Evolutionary conservation across 64 coral and sea anemone species (phyloP).

Genomic region (Stichodactyla helianthus): DNA sequence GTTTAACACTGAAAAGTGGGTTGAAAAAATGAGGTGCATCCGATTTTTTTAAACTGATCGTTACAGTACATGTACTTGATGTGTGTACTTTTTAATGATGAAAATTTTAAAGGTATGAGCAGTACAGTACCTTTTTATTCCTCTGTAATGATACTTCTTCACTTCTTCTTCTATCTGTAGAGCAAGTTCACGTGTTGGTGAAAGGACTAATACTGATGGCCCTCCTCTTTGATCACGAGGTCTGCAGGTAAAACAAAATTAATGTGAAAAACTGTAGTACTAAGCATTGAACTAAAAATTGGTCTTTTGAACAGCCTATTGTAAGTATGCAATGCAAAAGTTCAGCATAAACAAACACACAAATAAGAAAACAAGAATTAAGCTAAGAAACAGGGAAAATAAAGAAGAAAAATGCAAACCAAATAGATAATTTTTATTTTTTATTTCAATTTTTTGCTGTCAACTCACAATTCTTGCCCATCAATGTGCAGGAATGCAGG

Average conservation of each 20-base stretch:
- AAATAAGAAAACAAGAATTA: background rate
- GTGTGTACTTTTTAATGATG: no score
- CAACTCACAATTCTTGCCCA: slow-evolving; percentile 83
- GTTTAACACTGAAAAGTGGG: background rate
- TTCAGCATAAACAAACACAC: background rate
- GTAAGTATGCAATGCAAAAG: background rate
- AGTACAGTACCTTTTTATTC: slow-evolving; percentile 77
- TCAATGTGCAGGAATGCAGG: slow-evolving; percentile 91
- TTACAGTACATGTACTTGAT: no score
- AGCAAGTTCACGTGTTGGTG: slow-evolving; percentile 89
- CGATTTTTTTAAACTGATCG: no score
- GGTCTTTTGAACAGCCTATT: no score
- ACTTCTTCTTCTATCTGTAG: slow-evolving; percentile 95
- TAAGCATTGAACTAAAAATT: no score
- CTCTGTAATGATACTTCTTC: slow-evolving; percentile 92
- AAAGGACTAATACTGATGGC: slow-evolving; percentile 77
- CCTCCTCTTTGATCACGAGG: slow-evolving; percentile 71
- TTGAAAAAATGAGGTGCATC: no score
- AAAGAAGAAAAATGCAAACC: background rate
- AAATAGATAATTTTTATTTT: background rate
- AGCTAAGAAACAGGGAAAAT: background rate
- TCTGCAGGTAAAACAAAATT: slow-evolving; percentile 23
- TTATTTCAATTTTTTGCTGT: background rate
- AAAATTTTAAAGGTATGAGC: no score
- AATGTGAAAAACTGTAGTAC: background rate